Base-by-base conservation (phyloP, 1,140 invertebrate species). In the Halesus radiatus region DNA sequence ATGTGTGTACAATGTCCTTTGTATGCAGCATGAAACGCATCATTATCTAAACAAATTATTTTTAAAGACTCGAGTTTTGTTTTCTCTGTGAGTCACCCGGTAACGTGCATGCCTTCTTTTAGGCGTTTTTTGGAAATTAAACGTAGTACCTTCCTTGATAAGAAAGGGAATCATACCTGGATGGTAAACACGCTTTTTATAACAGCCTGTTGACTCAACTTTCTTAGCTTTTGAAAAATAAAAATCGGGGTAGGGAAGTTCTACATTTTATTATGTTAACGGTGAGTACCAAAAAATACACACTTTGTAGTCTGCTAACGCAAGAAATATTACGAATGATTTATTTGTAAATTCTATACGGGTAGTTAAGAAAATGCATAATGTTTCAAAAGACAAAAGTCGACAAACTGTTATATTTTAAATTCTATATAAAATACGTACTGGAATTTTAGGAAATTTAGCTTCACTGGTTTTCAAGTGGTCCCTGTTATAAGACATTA, bases 31-130 rank as follows among this genome's bases (percentile, higher is more conserved):
- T 32, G 52, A 72, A 79, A 79, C 32, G 66, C 66, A 79, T 78
- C 62, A 78, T 79, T 78, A 68, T 78, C 66, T 60, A 62, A 79
- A 60, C 77, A 79, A 79, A 79, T 79, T 79, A 79, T 45, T 45
- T 1, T 45, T 26, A 45, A 45, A 29, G 18, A 50, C 20, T 29
- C 0, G 23, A 64, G 54, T 18, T 18, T 64, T 29, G 5, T 29
- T 50, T 23, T 8, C n/a, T 20, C 18, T 18, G 45, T 79, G 77
- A 79, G 22, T 79, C 77, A 79, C 77, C 26, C 16, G 50, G 72
- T 75, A n/a, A 22, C 29, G 18, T 32, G 26, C 32, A 37, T 37
- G 7, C 7, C 7, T 37, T 8, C 7, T 8, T 37, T 37, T 37
- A 45, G 37, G 7, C 32, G 37, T 58, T 74, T 72, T 74, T 75